Conservation (phyloP, 2,113 vertebrate genomes). For the Albula glossodonta region DNA sequence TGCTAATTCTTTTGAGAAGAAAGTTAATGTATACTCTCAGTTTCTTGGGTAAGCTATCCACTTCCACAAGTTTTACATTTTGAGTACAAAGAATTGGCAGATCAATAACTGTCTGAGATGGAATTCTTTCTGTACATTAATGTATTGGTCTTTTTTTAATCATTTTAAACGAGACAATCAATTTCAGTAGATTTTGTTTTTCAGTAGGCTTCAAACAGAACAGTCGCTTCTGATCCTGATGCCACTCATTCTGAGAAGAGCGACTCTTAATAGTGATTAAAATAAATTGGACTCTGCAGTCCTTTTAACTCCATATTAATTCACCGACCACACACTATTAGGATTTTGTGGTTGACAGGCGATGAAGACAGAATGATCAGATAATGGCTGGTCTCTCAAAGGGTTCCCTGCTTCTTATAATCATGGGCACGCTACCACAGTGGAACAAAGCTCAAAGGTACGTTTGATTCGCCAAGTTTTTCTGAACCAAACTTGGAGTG, state of each 20-base stretch:
- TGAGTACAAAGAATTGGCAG: not conserved
- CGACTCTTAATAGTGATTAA: slow-evolving; percentile 65
- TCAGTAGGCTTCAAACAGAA: not conserved
- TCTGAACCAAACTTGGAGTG: not conserved
- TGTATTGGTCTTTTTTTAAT: not conserved
- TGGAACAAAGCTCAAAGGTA: slow-evolving; percentile 67
- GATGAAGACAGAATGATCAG: slow-evolving; percentile 50
- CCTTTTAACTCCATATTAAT: slow-evolving; percentile 52
- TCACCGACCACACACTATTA: slow-evolving; percentile 62
- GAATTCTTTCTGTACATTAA: not conserved
- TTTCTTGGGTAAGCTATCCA: too few relatives aligned
- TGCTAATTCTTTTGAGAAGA: too few relatives aligned
- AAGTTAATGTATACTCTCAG: too few relatives aligned
- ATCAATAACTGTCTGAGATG: not conserved
- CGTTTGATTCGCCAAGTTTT: slow-evolving; percentile 67
- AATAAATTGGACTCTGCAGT: slow-evolving; percentile 62
- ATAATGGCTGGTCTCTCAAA: slow-evolving; percentile 64
- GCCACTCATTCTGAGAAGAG: slow-evolving; percentile 51
- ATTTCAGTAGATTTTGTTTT: not conserved
- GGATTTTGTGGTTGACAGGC: slow-evolving; percentile 51
- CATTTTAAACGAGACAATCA: not conserved
- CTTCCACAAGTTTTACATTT: not conserved
- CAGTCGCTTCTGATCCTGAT: slow-evolving; percentile 26
- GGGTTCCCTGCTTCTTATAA: slow-evolving; percentile 69
- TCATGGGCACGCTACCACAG: slow-evolving; percentile 71